Evolutionary conservation across 2,888 invertebrate species (phyloP), one percentile per base, ranked within the genome.

Genomic region (Agonopterix alstromeriana): DNA sequence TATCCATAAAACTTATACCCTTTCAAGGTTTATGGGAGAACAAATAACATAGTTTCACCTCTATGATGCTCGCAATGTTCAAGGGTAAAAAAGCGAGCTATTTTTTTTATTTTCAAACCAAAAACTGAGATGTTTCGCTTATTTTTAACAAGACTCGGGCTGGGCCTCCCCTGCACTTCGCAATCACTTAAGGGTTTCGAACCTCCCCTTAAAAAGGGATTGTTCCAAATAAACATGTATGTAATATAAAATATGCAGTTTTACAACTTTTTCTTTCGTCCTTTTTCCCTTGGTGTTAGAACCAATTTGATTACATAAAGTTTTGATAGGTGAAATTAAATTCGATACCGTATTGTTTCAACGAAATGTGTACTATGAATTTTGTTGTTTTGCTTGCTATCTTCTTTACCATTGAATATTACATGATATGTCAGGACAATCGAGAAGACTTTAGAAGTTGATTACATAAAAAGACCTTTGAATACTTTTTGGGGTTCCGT

Each of bases 121-220:
- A 38, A 38, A 38, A 38, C 10, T 9, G 10, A 38, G 9, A 38
- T n/a, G n/a, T 4, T 38, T 10, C 35, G 49, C 50, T 61, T 62
- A 57, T 60, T 60, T 63, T 61, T 61, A 65, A 67, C 63, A 59
- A 65, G 58, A 51, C 50, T 50, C 46, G 53, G 51, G 56, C 49
- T 54, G 51, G 53, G 46, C 53, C 56, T 57, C 54, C 56, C 60
- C 50, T 47, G 50, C 53, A 58, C 60, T 61, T 55, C 52, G 59
- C 66, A 67, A 68, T 71, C 70, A 70, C 65, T 71, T 68, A 67
- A 59, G 58, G 54, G 51, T 54, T 55, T 51, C 10, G 43, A 12
- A 46, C 48, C 43, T 42, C 53, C 57, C 61, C 60, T 58, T 53
- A 53, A 53, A 52, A 64, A 67, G 54, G 61, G 68, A 57, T 62